Conservation (phyloP, 2,888 invertebrate species). For the Scaptomyza parva region DNA sequence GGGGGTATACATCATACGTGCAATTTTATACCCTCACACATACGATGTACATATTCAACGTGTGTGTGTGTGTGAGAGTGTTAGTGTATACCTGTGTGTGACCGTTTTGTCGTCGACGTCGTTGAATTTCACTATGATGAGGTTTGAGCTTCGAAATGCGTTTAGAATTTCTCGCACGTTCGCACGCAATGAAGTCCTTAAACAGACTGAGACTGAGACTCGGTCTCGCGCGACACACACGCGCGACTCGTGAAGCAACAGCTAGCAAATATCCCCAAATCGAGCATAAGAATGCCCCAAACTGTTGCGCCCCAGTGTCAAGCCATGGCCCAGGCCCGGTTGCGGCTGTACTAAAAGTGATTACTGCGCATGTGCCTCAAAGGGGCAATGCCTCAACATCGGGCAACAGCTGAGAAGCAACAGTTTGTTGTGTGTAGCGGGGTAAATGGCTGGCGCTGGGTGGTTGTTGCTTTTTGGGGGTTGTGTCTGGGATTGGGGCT, state of each 20-base stretch:
- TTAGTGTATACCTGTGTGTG: conserved; percentile 20
- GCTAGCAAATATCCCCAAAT: conserved; percentile 69
- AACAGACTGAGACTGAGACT: conserved; percentile 67
- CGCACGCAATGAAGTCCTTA: conserved; percentile 76
- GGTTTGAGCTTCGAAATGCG: conserved; percentile 28
- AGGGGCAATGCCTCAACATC: conserved; percentile 16
- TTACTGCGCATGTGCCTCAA: conserved; percentile 51
- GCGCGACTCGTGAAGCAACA: conserved; percentile 65
- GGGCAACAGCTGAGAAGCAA: conserved; percentile 74
- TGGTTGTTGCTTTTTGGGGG: not conserved
- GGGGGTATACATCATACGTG: conserved; percentile 53
- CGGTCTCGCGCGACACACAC: conserved; percentile 11
- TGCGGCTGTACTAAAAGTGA: conserved; percentile 56
- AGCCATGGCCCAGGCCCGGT: conserved; percentile 45
- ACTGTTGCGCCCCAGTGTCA: conserved; percentile 65
- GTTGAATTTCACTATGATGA: conserved; percentile 22
- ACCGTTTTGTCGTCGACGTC: conserved; percentile 24
- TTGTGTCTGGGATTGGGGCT: conserved; percentile 3
- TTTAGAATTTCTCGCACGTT: conserved; percentile 63
- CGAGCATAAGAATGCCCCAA: conserved; percentile 72
- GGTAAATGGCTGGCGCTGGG: not conserved
- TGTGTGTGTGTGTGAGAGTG: conserved; percentile 18
- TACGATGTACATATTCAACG: too few species aligned
- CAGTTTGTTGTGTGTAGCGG: conserved; percentile 69
- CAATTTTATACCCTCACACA: conserved; percentile 31